Base-by-base conservation (phyloP, 1,140 invertebrate species). In the Macrostomum lignano region DNA sequence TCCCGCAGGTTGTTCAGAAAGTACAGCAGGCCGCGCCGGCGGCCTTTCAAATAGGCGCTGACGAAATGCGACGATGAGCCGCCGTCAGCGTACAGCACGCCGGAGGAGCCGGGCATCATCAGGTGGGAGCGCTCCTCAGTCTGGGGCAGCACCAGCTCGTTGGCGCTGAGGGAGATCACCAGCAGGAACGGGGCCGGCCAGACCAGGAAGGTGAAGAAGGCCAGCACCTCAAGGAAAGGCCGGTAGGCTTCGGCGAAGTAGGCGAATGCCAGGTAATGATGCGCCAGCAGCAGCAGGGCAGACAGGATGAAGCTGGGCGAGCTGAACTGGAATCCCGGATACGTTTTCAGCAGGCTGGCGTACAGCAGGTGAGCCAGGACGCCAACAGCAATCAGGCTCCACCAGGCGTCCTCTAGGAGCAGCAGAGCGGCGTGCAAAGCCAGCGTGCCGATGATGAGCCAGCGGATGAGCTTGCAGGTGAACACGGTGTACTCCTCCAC, bases 131-230 rank as follows among this genome's bases (percentile, higher is more conserved):
- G n/a, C n/a, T n/a, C n/a, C n/a, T n/a, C n/a, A n/a, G n/a, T n/a
- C n/a, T n/a, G n/a, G n/a, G 74, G 75, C 40, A 79, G 55, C 17
- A 74, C 68, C 55, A 74, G 71, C 48, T 79, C 74, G 56, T 81
- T 79, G 5, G 74, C 74, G 21, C 73, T 75, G 3, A 81, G 53
- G 0, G 74, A 79, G 1, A 82, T 70, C 46, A 82, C 75, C 36
- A 78, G 59, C 0, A 70, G 67, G 52, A 81, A 76, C 6, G 76
- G 76, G 2, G 81, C 72, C 23, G 77, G 44, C 76, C 75, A 81
- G 23, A 78, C 49, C 47, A 73, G 79, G 3, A 79, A 47, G 1
- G 73, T 79, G 44, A 81, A 79, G 49, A 73, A 79, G 3, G 71
- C 71, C 29, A 82, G 55, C 2, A 79, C 70, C 74, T 79, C 42